A percentile compares a stretch with the other conserved stretches of the same genome.
phyloP scores from a whole-genome alignment of 2,888 invertebrate species.

The Tetragnatha montana region DNA sequence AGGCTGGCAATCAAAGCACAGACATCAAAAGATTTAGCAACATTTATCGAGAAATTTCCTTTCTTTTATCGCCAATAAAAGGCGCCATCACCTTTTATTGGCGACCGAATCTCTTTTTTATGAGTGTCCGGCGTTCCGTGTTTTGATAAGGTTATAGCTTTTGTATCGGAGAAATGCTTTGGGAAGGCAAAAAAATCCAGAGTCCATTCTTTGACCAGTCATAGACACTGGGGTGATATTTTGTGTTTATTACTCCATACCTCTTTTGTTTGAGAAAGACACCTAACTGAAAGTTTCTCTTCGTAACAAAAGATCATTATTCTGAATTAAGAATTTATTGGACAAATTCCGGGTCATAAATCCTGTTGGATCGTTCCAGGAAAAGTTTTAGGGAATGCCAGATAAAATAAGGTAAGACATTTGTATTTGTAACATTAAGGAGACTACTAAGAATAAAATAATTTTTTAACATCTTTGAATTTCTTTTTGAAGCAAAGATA shows the following conservation, averaged over 20 bases:
- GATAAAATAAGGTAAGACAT: too few relatives aligned
- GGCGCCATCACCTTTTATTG: slow-evolving; percentile 61
- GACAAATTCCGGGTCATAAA: background rate
- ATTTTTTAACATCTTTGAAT: too few relatives aligned
- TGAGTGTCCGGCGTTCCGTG: slow-evolving; percentile 31
- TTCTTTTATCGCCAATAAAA: slow-evolving; percentile 64
- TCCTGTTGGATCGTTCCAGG: too few relatives aligned
- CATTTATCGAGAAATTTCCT: slow-evolving; percentile 65
- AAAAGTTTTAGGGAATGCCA: too few relatives aligned
- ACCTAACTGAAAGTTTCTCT: background rate
- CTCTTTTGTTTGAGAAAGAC: slow-evolving; percentile 19
- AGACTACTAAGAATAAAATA: too few relatives aligned
- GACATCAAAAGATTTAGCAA: slow-evolving; percentile 62
- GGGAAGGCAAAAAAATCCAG: slow-evolving; percentile 8
- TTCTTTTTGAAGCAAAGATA: too few relatives aligned
- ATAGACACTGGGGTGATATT: slow-evolving; percentile 18
- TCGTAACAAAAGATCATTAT: background rate
- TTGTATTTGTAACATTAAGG: too few relatives aligned
- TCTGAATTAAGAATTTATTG: background rate
- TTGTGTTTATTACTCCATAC: slow-evolving; percentile 14
- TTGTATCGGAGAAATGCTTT: slow-evolving; percentile 36
- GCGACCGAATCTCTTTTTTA: slow-evolving; percentile 61
- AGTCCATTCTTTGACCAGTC: slow-evolving; percentile 3
- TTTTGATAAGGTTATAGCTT: slow-evolving; percentile 45
- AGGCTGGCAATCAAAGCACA: slow-evolving; percentile 58